Evolutionary conservation across 2,888 invertebrate species (phyloP).

Genomic region (Syrphus vitripennis): DNA sequence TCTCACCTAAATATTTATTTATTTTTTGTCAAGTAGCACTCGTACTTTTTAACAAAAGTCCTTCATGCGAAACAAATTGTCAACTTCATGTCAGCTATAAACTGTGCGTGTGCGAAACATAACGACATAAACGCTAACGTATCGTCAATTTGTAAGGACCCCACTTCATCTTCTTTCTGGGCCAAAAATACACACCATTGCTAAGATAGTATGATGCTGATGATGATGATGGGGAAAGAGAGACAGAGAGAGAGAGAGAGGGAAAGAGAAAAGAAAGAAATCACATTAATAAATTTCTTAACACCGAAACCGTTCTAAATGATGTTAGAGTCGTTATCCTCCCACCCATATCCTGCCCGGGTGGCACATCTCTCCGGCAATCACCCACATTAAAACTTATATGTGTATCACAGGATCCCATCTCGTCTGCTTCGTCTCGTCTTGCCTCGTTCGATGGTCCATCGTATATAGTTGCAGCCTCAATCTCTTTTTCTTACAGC

Average conservation of each 20-base stretch:
- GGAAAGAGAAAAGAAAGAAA: constrained; percentile 17
- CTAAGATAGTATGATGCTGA: neutral
- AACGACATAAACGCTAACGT: constrained; percentile 50
- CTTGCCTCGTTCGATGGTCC: neutral
- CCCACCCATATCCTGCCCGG: constrained; percentile 23
- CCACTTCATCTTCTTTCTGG: neutral
- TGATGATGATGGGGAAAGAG: too few relatives aligned
- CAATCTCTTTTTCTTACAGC: neutral
- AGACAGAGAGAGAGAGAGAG: neutral
- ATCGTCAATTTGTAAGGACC: constrained; percentile 65
- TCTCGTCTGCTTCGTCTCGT: neutral
- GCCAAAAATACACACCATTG: constrained; percentile 7
- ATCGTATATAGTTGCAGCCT: constrained; percentile 8
- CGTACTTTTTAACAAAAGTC: constrained; percentile 24
- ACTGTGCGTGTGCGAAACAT: constrained; percentile 41
- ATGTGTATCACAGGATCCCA: constrained; percentile 10
- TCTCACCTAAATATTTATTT: neutral
- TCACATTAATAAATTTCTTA: constrained; percentile 70
- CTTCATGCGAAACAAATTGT: constrained; percentile 46
- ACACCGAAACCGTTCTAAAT: constrained; percentile 69
- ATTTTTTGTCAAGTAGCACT: neutral
- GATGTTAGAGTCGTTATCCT: constrained; percentile 70
- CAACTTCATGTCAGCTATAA: constrained; percentile 64
- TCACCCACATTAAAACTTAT: constrained; percentile 48
- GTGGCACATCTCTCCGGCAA: constrained; percentile 47